These are phyloP conservation scores for Epizoanthus illoricatus DNA, from an alignment of 92 coral and sea anemone species.

Conservation along the genomic window DNA sequence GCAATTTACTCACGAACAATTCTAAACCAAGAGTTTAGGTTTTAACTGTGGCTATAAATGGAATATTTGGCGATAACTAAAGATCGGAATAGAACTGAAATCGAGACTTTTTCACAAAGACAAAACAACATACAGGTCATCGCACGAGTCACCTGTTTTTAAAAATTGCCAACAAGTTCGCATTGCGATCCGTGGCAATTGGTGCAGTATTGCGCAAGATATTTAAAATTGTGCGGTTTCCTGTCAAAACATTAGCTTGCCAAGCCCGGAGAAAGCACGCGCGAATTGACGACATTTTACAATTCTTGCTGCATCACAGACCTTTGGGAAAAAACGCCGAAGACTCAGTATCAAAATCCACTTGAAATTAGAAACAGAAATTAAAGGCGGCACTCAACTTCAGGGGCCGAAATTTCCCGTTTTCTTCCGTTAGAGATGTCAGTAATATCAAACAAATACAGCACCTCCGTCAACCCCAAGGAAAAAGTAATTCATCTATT, in stretches of 20 bases:
- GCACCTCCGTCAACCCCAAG: neutral
- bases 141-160: neutral
- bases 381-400: neutral
- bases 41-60: conserved; percentile 23
- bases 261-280: neutral
- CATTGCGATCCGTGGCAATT: neutral
- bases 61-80: conserved; percentile 7
- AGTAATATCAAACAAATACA: neutral
- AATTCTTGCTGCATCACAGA: conserved; percentile 5
- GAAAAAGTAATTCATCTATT: conserved; percentile 11
- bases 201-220: conserved; percentile 28
- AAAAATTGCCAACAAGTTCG: too few species aligned
- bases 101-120: neutral
- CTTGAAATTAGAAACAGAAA: neutral
- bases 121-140: neutral
- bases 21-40: neutral
- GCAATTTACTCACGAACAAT: conserved; percentile 21
- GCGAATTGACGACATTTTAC: conserved; percentile 7
- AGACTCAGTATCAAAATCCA: conserved; percentile 13
- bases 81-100: neutral
- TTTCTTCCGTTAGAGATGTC: neutral
- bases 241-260: conserved; percentile 5
- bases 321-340: neutral
- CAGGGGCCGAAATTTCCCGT: neutral
- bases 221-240: conserved; percentile 38